Conservation (phyloP, 2,797 vertebrate species). For the Parauchenoglanis punctatus region DNA sequence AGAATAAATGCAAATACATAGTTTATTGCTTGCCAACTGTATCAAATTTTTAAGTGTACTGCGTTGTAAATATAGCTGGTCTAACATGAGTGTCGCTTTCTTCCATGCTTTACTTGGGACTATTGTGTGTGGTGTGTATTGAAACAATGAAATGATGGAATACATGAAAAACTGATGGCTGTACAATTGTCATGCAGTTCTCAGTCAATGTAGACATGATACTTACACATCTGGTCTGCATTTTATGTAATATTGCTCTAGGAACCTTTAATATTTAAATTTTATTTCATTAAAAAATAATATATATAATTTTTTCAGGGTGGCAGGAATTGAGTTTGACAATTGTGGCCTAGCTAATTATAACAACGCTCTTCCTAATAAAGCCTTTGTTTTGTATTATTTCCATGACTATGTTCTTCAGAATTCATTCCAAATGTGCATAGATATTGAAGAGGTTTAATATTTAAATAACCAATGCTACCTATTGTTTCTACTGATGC, state of each 20-base stretch:
- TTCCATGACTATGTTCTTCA: neutral
- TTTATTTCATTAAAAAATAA: too few species aligned
- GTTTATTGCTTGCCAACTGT: neutral
- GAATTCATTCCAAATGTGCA: slow-evolving; percentile 8
- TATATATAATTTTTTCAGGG: too few species aligned
- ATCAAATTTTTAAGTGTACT: neutral
- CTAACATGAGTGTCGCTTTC: neutral
- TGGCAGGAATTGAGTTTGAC: too few species aligned
- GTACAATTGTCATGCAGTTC: too few species aligned
- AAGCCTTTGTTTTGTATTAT: neutral
- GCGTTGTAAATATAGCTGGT: neutral
- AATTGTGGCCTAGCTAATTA: too few species aligned
- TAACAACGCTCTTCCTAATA: neutral
- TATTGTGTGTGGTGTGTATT: neutral
- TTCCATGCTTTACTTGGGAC: neutral
- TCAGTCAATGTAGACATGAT: neutral
- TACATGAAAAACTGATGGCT: neutral
- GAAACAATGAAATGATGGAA: neutral
- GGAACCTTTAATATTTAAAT: too few species aligned
- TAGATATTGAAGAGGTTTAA: neutral
- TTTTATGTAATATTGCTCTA: too few species aligned
- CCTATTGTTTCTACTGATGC: neutral
- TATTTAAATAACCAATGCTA: neutral
- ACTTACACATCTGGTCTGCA: too few species aligned
- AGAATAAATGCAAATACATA: neutral